Percentiles rank a stretch among this genome's conserved stretches.
Conservation (phyloP, 1,140 invertebrate species). For the Diploscapter pachys region DNA sequence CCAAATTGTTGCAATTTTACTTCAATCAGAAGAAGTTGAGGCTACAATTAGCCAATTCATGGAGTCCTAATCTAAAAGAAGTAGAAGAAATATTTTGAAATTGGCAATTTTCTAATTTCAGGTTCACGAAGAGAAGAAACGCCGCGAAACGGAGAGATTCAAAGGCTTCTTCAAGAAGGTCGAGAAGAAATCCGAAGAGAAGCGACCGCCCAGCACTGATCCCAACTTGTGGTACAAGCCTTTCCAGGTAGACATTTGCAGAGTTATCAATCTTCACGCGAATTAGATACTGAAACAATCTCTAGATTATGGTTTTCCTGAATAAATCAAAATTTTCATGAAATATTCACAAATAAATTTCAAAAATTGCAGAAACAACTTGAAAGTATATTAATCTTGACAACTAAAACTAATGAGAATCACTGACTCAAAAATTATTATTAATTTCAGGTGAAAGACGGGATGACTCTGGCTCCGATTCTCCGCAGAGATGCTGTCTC, state of each 20-base stretch:
- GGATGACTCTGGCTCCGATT: constrained; percentile 6
- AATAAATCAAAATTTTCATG: too few relatives aligned
- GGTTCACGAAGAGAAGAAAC: constrained; percentile 27
- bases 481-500: constrained; percentile 1
- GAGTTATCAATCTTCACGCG: too few relatives aligned
- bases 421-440: background rate
- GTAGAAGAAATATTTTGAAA: too few relatives aligned
- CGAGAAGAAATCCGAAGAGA: constrained; percentile 18
- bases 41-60: too few relatives aligned
- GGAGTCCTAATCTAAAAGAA: too few relatives aligned
- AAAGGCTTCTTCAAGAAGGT: constrained; percentile 23
- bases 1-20: too few relatives aligned
- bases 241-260: background rate
- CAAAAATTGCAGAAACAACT: too few relatives aligned
- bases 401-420: background rate
- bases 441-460: constrained; percentile 17
- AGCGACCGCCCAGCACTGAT: background rate
- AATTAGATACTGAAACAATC: too few relatives aligned
- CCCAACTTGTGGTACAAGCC: constrained; percentile 1
- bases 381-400: background rate
- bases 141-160: constrained; percentile 15
- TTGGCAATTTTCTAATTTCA: background rate
- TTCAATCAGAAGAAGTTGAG: too few relatives aligned
- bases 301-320: too few relatives aligned
- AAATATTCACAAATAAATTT: too few relatives aligned